phyloP scores from a whole-genome alignment of 2,797 vertebrate species.

The Orientallactaga sibirica region DNA sequence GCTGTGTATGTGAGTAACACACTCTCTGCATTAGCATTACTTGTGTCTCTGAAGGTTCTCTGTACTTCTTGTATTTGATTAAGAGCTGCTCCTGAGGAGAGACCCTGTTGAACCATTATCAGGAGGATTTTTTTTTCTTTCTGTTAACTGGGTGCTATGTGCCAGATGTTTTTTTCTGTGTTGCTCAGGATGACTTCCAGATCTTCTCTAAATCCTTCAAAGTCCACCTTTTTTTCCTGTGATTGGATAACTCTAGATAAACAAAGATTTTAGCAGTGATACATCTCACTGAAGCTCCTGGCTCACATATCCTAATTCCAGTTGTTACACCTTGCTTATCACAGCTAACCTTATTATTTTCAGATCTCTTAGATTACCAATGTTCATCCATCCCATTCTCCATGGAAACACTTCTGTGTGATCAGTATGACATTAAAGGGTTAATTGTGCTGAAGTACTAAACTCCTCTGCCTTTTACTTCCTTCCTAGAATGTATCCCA shows the following conservation, averaged over 20 bases:
- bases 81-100: neutral
- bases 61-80: neutral
- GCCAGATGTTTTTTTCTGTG: neutral
- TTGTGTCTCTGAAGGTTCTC: neutral
- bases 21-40: neutral
- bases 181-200: neutral
- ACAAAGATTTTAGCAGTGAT: neutral
- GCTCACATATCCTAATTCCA: neutral
- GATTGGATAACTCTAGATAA: neutral
- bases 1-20: neutral
- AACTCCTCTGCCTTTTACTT: neutral
- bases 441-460: neutral
- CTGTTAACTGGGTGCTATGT: neutral
- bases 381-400: neutral
- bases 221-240: too few relatives aligned
- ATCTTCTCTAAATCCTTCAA: neutral
- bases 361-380: neutral
- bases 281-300: neutral
- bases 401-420: neutral
- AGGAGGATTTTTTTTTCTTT: neutral
- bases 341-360: neutral
- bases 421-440: neutral
- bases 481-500: neutral
- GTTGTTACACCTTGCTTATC: neutral
- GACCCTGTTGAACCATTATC: neutral